Evolutionary conservation across 2,113 vertebrate species (phyloP), one percentile per base, ranked within the genome.

Genomic region (Tragelaphus strepsiceros): DNA sequence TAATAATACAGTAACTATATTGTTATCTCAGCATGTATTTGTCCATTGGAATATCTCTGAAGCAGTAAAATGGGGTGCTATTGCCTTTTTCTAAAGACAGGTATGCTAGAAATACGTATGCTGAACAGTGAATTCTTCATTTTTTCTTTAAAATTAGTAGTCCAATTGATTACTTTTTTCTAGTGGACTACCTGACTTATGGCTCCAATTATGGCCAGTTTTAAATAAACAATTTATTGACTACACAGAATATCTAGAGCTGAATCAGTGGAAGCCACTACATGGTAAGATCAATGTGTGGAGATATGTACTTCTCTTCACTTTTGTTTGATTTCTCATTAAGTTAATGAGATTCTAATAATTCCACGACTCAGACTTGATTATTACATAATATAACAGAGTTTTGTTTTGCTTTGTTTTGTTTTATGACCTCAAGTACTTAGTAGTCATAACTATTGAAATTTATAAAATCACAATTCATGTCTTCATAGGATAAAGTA

Each of bases 21-120:
- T 98, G 90, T 97, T 97, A 97, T 96, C 46, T 14, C 95, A 89
- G 77, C 54, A 67, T 88, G 32, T 7, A 77, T 51, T 51, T 74
- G 8, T 39, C 43, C 87, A 58, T 83, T 56, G 56, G 24, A 78
- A 80, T 58, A 84, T 8, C 7, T 62, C 43, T 15, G 78, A 96
- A 89, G 39, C 32, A 96, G 96, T 94, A 97, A 97, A 98, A 71
- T 59, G 9, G 77, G 35, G 2, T 54, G 24, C 10, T 61, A 13
- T 6, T 97, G 56, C 71, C 80, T 89, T 90, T 81, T 90, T 78
- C 87, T 97, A 24, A 88, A 91, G 62, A 49, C 16, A 59, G 64
- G 8, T 43, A 6, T 93, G 92, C 93, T 91, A 98, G 97, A 90
- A 22, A 54, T 9, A n/a, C 0, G 3, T 10, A 61, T 26, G 2